Evolutionary conservation across 2,888 invertebrate genomes (phyloP).

Genomic region (Perithous albicinctus): DNA sequence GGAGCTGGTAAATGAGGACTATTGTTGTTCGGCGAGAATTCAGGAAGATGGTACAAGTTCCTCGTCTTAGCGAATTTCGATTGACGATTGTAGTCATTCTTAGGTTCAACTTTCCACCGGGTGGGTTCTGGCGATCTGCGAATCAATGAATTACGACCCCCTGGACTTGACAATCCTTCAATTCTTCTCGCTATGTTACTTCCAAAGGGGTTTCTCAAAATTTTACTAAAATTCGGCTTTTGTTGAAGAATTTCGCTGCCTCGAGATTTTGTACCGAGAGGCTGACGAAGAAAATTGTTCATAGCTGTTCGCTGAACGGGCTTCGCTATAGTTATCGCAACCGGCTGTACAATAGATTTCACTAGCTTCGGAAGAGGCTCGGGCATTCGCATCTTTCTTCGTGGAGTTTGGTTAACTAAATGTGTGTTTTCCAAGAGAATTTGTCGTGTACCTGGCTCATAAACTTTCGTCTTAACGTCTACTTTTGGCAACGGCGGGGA

Average conservation of each 20-base stretch:
- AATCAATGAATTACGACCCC: background rate
- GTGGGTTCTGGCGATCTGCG: background rate
- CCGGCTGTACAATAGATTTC: background rate
- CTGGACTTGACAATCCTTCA: background rate
- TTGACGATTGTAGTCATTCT: background rate
- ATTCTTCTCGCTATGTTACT: slow-evolving; percentile 1
- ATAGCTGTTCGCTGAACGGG: background rate
- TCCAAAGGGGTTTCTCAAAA: background rate
- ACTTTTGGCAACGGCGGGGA: background rate
- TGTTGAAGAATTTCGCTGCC: background rate
- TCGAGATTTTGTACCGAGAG: background rate
- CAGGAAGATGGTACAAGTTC: background rate
- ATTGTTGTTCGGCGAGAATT: background rate
- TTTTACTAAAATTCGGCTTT: background rate
- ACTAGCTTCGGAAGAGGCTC: background rate
- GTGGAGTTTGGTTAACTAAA: background rate
- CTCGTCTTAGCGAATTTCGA: background rate
- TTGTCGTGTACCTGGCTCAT: background rate
- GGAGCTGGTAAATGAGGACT: background rate
- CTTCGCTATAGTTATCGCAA: background rate
- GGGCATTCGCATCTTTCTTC: background rate
- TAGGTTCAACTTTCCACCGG: background rate
- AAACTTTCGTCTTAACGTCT: background rate
- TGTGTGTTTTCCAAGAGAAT: background rate
- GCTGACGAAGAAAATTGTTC: background rate